phyloP scores from a whole-genome alignment of 2,888 invertebrate species.

The Dicycla oo region DNA sequence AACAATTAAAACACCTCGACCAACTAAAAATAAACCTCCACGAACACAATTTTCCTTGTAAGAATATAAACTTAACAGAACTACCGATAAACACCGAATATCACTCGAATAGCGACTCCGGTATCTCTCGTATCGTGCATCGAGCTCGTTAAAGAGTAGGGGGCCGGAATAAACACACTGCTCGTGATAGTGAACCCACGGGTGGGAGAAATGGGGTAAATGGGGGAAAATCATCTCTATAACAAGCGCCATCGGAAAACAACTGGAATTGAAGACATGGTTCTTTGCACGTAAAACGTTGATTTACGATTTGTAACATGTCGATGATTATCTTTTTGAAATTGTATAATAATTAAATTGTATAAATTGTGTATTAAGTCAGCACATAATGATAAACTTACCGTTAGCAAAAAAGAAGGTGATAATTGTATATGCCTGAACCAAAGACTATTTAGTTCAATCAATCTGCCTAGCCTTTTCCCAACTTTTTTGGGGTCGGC shows the following conservation, averaged over 20 bases:
- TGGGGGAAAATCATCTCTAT: constrained; percentile 61
- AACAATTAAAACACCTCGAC: constrained; percentile 18
- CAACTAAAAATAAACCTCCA: constrained; percentile 16
- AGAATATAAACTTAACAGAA: constrained; percentile 49
- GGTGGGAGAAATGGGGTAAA: constrained; percentile 39
- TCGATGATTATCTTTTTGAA: too few species aligned
- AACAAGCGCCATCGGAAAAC: constrained; percentile 74
- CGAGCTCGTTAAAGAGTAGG: constrained; percentile 59
- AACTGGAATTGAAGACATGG: constrained; percentile 60
- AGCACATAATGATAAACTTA: background rate
- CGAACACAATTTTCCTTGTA: constrained; percentile 33
- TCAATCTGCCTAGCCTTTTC: too few species aligned
- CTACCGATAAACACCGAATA: constrained; percentile 59
- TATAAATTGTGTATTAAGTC: too few species aligned
- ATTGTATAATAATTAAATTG: too few species aligned
- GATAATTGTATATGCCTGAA: background rate
- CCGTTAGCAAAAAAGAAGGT: background rate
- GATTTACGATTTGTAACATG: constrained; percentile 26
- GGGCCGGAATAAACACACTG: constrained; percentile 59
- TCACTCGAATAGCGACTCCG: constrained; percentile 40
- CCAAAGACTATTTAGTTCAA: too few species aligned
- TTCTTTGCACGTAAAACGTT: constrained; percentile 49
- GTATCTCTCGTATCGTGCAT: constrained; percentile 57
- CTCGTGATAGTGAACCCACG: constrained; percentile 49
- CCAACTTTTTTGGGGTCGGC: too few species aligned